Evolutionary conservation across 2,888 invertebrate genomes (phyloP).

Genomic region (Leucozona laternaria): DNA sequence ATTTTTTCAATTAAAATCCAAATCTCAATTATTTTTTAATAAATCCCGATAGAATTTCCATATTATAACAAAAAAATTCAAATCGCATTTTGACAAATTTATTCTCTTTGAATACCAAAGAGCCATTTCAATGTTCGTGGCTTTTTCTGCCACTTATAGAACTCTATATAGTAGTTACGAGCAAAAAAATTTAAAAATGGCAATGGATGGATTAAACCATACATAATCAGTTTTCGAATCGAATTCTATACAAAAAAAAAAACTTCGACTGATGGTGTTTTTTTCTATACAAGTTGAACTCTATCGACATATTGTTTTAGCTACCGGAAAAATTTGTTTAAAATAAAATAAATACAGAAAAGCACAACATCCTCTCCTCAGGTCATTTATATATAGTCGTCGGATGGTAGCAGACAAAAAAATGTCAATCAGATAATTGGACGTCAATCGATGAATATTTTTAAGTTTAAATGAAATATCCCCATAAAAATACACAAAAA

Average conservation of each 20-base stretch:
- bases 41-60: neutral
- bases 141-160: constrained; percentile 11
- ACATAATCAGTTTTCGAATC: neutral
- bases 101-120: constrained; percentile 12
- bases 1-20: neutral
- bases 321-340: constrained; percentile 6
- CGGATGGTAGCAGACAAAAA: neutral
- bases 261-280: neutral
- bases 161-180: neutral
- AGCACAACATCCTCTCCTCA: neutral
- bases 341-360: neutral
- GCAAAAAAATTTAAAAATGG: neutral
- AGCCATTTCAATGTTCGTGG: neutral
- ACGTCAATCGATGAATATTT: constrained; percentile 53
- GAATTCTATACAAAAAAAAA: neutral
- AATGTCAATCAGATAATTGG: constrained; percentile 54
- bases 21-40: neutral
- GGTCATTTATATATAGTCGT: constrained; percentile 9
- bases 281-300: neutral
- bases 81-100: constrained; percentile 15
- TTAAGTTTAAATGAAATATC: constrained; percentile 60
- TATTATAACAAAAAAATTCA: constrained; percentile 10
- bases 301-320: neutral
- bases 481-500: constrained; percentile 16
- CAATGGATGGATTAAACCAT: constrained; percentile 10